Percentiles rank a stretch among this genome's conserved stretches.
Conservation (phyloP, 2,113 vertebrate species). For the Ptilonorhynchus violaceus region DNA sequence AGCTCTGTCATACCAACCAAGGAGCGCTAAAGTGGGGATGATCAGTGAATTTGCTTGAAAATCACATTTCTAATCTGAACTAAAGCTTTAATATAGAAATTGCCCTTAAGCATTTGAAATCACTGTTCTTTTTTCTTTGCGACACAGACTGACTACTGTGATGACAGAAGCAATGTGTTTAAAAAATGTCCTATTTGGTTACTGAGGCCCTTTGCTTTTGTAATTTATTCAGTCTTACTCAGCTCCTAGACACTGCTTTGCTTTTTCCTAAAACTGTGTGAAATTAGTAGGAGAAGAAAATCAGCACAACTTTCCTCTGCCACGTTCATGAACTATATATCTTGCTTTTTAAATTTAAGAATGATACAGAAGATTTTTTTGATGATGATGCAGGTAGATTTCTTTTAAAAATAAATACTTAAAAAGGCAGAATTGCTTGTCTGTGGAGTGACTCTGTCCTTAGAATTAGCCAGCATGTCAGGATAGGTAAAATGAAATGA, state of each 20-base stretch:
- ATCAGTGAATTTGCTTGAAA: conserved; percentile 1
- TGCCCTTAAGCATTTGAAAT: neutral
- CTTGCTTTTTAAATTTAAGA: neutral
- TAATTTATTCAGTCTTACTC: neutral
- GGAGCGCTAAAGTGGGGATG: neutral
- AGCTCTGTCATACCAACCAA: neutral
- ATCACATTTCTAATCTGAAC: conserved; percentile 24
- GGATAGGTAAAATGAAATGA: neutral
- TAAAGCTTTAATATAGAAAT: neutral
- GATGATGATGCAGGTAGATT: neutral
- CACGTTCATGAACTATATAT: neutral
- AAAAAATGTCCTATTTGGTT: neutral
- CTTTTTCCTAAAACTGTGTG: neutral
- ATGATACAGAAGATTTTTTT: neutral
- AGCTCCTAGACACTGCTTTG: neutral
- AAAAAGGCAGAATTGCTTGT: neutral
- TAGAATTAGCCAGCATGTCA: neutral
- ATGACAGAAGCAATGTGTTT: neutral
- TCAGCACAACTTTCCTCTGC: neutral
- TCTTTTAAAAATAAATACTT: neutral
- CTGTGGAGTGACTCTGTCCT: neutral
- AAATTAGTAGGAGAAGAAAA: neutral
- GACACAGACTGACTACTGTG: neutral
- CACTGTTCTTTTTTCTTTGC: neutral
- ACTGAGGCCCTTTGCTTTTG: neutral